Evolutionary conservation across 2,113 vertebrate species (phyloP), one percentile per base, ranked within the genome.

Genomic region (Thymallus thymallus): DNA sequence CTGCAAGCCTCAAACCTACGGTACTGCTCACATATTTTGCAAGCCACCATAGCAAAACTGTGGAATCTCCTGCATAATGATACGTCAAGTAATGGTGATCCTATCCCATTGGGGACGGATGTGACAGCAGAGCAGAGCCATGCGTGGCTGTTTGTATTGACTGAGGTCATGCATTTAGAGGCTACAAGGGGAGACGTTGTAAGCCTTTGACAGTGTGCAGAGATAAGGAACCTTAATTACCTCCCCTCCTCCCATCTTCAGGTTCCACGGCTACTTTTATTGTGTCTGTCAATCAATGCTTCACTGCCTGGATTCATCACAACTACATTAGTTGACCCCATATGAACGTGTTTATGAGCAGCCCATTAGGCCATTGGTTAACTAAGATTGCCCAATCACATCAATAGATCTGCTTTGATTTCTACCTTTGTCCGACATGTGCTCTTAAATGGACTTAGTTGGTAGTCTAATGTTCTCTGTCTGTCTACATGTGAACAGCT

Each of bases 21-120:
- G n/a, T n/a, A n/a, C n/a, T n/a, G n/a, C n/a, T n/a, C n/a, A n/a
- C n/a, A n/a, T n/a, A n/a, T n/a, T n/a, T n/a, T n/a, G n/a, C n/a
- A n/a, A n/a, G n/a, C n/a, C n/a, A n/a, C n/a, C n/a, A n/a, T n/a
- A n/a, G n/a, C n/a, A n/a, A 86, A 87, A 85, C 72, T 67, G 75
- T 71, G 72, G 77, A 82, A 80, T 83, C 70, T 74, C 41, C 76
- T 81, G 84, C 83, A 87, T 88, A 83, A 90, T 86, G 80, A 88
- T 81, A 83, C 76, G 76, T 79, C 80, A 82, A 51, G 80, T 85
- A 86, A 84, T 80, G 85, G 82, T 62, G 74, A 82, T 84, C 80
- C 74, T 79, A 69, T 72, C 80, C 29, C 67, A 55, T 76, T 69
- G 22, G 64, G 65, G 79, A 71, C 68, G 14, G 32, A 62, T 23